Conservation (phyloP, 2,797 vertebrate genomes). For the Enteromius afrohamiltoni region DNA sequence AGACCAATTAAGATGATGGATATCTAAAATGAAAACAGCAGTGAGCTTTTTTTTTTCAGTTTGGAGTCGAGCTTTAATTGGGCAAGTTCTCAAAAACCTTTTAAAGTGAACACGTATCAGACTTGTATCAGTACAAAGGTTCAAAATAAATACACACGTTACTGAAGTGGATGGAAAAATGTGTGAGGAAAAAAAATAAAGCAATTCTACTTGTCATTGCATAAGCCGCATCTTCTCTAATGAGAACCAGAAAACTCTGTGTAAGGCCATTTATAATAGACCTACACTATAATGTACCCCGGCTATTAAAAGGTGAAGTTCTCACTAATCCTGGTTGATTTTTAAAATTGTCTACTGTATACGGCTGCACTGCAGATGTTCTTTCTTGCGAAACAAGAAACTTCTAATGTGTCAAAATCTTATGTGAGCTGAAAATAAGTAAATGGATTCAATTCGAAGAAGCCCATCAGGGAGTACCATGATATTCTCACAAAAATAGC, state of each 20-base stretch:
- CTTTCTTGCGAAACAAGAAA: background rate
- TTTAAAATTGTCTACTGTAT: background rate
- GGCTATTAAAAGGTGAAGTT: background rate
- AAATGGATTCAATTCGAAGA: constrained; percentile 2
- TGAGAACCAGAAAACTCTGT: background rate
- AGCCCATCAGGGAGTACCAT: background rate
- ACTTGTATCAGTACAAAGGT: background rate
- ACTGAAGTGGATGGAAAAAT: background rate
- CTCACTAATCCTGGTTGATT: constrained; percentile 7
- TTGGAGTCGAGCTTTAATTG: background rate
- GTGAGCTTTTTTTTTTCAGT: background rate
- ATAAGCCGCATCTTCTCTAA: background rate
- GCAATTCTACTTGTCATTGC: background rate
- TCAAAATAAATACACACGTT: constrained; percentile 11
- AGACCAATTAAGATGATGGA: constrained; percentile 41
- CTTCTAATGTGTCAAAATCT: background rate
- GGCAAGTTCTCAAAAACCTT: constrained; percentile 3
- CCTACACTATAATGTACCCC: background rate
- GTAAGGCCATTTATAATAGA: background rate
- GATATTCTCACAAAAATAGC: background rate
- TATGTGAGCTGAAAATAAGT: background rate
- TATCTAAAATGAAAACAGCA: constrained; percentile 37
- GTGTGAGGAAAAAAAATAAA: background rate
- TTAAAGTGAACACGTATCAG: constrained; percentile 8
- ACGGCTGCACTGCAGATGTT: background rate